phyloP scores from a whole-genome alignment of 2,797 vertebrate species.

The Pangasius krempfi region DNA sequence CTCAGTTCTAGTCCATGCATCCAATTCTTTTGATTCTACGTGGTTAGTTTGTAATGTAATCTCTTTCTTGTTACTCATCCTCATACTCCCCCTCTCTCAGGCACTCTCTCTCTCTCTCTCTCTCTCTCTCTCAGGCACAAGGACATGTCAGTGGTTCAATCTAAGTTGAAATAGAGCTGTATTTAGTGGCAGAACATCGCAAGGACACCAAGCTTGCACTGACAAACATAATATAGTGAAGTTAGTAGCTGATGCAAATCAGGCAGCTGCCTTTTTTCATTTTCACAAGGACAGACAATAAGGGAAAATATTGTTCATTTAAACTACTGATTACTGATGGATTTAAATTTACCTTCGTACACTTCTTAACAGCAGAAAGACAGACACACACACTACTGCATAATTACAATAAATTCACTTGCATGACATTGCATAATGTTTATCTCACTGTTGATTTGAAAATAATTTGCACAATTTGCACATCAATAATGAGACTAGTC shows the following conservation, averaged over 20 bases:
- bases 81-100: too few relatives aligned
- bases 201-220: neutral
- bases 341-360: neutral
- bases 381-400: constrained; percentile 45
- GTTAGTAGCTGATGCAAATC: constrained; percentile 3
- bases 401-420: constrained; percentile 51
- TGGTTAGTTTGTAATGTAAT: constrained; percentile 9
- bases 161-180: constrained; percentile 25
- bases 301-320: neutral
- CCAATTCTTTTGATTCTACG: neutral
- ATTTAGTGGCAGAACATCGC: neutral
- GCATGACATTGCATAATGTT: constrained; percentile 33
- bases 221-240: neutral
- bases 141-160: neutral
- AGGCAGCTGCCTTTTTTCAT: neutral
- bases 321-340: neutral
- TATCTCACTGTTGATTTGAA: neutral
- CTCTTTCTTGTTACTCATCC: constrained; percentile 23
- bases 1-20: neutral
- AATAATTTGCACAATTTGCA: constrained; percentile 28
- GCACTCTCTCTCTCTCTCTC: neutral
- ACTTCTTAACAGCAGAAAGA: constrained; percentile 2
- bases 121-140: neutral
- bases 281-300: neutral
- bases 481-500: constrained; percentile 15